Base-by-base conservation (phyloP, 2,113 vertebrate genomes). In the Steatornis caripensis region DNA sequence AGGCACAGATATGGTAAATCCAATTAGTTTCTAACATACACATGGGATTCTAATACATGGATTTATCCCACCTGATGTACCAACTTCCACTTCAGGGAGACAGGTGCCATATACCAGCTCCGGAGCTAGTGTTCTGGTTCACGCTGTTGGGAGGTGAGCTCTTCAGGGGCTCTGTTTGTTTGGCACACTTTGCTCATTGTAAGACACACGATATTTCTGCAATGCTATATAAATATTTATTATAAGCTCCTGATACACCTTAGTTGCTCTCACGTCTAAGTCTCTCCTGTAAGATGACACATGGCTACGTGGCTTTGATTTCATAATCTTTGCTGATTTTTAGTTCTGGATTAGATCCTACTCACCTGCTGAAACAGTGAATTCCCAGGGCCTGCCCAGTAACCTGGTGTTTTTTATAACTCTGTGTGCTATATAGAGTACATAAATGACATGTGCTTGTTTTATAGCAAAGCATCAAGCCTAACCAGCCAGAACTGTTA, bases 31-130 rank as follows among this genome's bases (percentile, higher is more conserved):
- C 70, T 71, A 76, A 18, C 32, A 66, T 2, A 14, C 9, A 22
- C 1, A 2, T 36, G 13, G 21, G 17, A n/a, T 86, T 76, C 12
- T 20, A 49, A 16, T 41, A 36, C 20, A 30, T 0, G 4, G 43
- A 62, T 10, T 83, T 83, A 58, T 22, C 15, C 29, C 86, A 26
- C 16, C 27, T 1, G 0, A 29, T 36, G 22, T 36, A 24, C 32
- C 55, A 16, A 43, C 26, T 75, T 51, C 43, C 43, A 22, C 13
- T 58, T 64, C 43, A 64, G 29, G 30, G 48, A 36, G 5, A n/a
- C 5, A 62, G 6, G 19, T 58, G n/a, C 9, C 4, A 2, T n/a
- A 51, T 21, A 6, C 20, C 29, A 54, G 34, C 60, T 90, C 9
- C 5, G 1, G 46, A 64, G 12, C 24, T 22, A 23, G 8, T 21